Evolutionary conservation across 2,888 invertebrate species (phyloP).

Genomic region (Coenonympha arcania): DNA sequence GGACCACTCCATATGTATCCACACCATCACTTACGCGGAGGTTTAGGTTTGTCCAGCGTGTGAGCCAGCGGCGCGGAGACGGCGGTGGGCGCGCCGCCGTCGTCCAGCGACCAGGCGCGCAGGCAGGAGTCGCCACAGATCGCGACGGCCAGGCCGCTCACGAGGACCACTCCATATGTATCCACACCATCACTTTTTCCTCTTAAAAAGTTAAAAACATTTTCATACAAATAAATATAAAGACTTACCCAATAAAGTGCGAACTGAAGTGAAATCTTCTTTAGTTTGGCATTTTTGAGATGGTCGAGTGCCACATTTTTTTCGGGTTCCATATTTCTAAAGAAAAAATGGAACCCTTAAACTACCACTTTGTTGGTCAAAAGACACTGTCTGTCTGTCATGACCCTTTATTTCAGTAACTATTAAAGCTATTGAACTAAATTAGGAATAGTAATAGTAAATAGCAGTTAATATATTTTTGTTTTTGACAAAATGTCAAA

Average conservation of each 20-base stretch:
- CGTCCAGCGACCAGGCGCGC: slow-evolving; percentile 80
- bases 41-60: slow-evolving; percentile 68
- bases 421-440: no score
- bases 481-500: background rate
- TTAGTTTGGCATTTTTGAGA: no score
- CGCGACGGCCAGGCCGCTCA: slow-evolving; percentile 80
- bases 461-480: no score
- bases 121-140: slow-evolving; percentile 87
- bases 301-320: no score
- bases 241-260: no score
- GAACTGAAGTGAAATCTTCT: no score
- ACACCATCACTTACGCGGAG: slow-evolving; percentile 72
- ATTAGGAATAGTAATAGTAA: no score
- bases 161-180: slow-evolving; percentile 81
- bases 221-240: background rate
- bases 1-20: slow-evolving; percentile 80
- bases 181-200: slow-evolving; percentile 78
- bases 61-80: slow-evolving; percentile 65
- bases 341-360: no score
- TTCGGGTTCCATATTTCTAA: no score
- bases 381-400: no score
- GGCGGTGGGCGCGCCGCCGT: slow-evolving; percentile 77
- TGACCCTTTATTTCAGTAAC: no score
- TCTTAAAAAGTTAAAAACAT: slow-evolving; percentile 49
- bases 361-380: no score